Evolutionary conservation across 2,888 invertebrate genomes (phyloP).

Genomic region (Paralinhomoeus sp.): DNA sequence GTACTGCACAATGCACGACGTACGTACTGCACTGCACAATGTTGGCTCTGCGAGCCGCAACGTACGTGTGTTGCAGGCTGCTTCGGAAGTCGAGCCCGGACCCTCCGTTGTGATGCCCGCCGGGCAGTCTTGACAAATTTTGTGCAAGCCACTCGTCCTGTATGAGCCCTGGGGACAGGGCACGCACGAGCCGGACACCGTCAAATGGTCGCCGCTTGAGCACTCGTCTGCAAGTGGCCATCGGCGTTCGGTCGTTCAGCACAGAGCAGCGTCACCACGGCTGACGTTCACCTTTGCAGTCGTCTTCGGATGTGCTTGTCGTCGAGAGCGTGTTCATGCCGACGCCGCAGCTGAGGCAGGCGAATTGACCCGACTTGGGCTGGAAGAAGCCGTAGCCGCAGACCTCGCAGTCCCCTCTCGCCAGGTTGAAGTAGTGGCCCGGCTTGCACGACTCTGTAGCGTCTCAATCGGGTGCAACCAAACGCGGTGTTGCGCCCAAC

Average conservation of each 20-base stretch:
- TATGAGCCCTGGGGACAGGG: slow-evolving; percentile 69
- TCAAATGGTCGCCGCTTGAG: slow-evolving; percentile 29
- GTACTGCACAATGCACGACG: no score
- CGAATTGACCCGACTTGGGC: slow-evolving; percentile 16
- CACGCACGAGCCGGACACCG: slow-evolving; percentile 62
- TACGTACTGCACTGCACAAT: no score
- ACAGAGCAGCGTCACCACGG: no score
- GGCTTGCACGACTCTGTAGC: slow-evolving; percentile 17
- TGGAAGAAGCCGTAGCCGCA: slow-evolving; percentile 25
- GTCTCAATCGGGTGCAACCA: not conserved
- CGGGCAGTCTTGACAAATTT: slow-evolving; percentile 66
- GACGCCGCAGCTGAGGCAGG: slow-evolving; percentile 21
- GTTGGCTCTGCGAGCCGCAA: slow-evolving; percentile 29
- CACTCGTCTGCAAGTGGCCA: slow-evolving; percentile 56
- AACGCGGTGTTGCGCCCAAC: no score
- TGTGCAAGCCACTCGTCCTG: slow-evolving; percentile 60
- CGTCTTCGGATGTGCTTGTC: slow-evolving; percentile 14
- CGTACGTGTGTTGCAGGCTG: slow-evolving; percentile 69
- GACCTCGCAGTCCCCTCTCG: slow-evolving; percentile 10
- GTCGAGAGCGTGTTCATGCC: slow-evolving; percentile 23
- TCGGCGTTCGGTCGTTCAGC: no score
- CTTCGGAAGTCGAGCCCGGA: slow-evolving; percentile 54
- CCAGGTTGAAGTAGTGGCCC: slow-evolving; percentile 20
- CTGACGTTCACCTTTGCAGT: no score
- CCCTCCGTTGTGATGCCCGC: slow-evolving; percentile 67